Evolutionary conservation across 2,888 invertebrate genomes (phyloP), one percentile per base, ranked within the genome.

Genomic region (Dorcus hopei): DNA sequence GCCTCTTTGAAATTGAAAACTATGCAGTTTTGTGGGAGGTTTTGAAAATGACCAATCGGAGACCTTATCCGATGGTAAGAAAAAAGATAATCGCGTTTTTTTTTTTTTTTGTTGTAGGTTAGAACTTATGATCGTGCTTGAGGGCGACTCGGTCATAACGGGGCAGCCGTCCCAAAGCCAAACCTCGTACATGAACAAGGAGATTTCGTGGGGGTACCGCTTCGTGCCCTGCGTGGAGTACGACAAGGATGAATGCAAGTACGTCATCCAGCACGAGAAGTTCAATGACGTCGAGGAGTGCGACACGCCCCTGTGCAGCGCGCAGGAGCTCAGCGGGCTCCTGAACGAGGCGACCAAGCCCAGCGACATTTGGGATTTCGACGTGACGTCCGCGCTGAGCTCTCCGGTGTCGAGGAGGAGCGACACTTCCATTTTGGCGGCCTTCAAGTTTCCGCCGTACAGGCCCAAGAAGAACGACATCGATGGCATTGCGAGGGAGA

Each of bases 291-390:
- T 87, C 0, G 82, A 84, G 57, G 84, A 85, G 63, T 85, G 88
- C 0, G 86, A 86, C 50, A 89, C 94, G 2, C 95, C 95, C 0
- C 80, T 93, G n/a, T 95, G 94, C 77, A 93, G 93, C 61, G 91
- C 95, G 5, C 52, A 59, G 39, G 59, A 59, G 43, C 47, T 59
- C 23, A 42, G 49, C 33, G 59, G 55, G 7, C n/a, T 59, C 4
- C 33, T 59, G 33, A 51, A 52, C 8, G 59, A 56, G 33, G 59
- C 53, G 14, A 38, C 39, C 16, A 59, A 52, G 49, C 52, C 57
- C 6, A 23, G 3, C 3, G 59, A 59, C 26, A 43, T 43, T 16
- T 33, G 26, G 26, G 26, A 33, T 33, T 33, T 41, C 9, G 52
- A 59, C 14, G 33, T 54, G 45, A 54, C 11, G 14, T 59, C 59